These are phyloP conservation scores for Podarcis lilfordi DNA, from an alignment of 2,797 vertebrate species.

Conservation along the genomic window DNA sequence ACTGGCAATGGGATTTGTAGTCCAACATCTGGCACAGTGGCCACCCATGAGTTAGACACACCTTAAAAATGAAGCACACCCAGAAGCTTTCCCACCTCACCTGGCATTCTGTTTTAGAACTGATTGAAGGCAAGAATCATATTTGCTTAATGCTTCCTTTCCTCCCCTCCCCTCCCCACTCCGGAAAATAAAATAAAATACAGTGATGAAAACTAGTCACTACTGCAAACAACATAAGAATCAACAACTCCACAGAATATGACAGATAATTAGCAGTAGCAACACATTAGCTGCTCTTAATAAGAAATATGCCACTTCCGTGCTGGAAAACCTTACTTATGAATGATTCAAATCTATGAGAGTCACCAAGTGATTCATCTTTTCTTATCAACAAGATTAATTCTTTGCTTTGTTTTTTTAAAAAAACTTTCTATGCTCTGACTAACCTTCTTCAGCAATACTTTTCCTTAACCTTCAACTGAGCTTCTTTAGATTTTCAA, in stretches of 20 bases:
- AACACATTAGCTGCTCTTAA: not conserved
- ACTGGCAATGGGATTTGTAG: no score
- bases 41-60: no score
- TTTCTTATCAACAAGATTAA: conserved; percentile 1
- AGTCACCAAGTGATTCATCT: not conserved
- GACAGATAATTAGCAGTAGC: not conserved
- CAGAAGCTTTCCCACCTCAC: not conserved
- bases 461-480: not conserved
- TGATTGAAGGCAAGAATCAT: not conserved
- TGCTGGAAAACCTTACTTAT: not conserved
- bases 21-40: no score
- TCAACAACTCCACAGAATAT: not conserved
- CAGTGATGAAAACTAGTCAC: not conserved
- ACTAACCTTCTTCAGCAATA: not conserved
- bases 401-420: conserved; percentile 3
- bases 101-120: not conserved
- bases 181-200: not conserved
- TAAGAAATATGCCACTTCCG: not conserved
- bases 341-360: conserved; percentile 11
- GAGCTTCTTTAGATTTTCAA: not conserved
- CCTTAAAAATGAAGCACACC: not conserved
- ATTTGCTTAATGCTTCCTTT: not conserved
- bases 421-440: not conserved
- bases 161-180: no score
- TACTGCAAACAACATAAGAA: not conserved